phyloP scores from a whole-genome alignment of 2,888 invertebrate genomes.

The Harpalus rubripes region DNA sequence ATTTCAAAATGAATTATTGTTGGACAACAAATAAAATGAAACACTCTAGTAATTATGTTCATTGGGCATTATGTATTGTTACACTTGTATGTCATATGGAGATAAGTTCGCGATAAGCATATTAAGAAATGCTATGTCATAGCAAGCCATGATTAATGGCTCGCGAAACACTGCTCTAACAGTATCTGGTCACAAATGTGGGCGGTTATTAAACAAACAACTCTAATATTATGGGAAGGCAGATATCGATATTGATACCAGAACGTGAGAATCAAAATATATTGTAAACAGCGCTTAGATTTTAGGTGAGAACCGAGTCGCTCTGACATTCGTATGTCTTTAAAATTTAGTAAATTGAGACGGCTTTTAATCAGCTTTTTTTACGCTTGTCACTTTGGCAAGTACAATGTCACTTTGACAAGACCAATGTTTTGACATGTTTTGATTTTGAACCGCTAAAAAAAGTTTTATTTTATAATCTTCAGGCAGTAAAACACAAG shows the following conservation, averaged over 20 bases:
- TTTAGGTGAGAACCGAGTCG: too few species aligned
- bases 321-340: too few species aligned
- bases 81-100: background rate
- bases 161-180: slow-evolving; percentile 16
- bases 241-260: background rate
- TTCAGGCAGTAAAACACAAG: too few species aligned
- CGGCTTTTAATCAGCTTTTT: too few species aligned
- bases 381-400: too few species aligned
- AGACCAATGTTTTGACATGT: too few species aligned
- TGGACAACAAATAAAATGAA: background rate
- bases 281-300: background rate
- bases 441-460: too few species aligned
- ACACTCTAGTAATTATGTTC: background rate
- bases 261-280: background rate
- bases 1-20: background rate
- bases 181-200: slow-evolving; percentile 19
- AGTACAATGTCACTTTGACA: too few species aligned
- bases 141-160: slow-evolving; percentile 18
- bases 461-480: too few species aligned
- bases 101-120: slow-evolving; percentile 43
- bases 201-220: slow-evolving; percentile 32
- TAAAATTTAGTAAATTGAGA: too few species aligned
- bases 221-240: slow-evolving; percentile 26
- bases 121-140: slow-evolving; percentile 48
- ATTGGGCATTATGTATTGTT: background rate